These are phyloP conservation scores for Tarsius wallacei DNA, from an alignment of 2,797 vertebrate genomes.

Conservation along the genomic window DNA sequence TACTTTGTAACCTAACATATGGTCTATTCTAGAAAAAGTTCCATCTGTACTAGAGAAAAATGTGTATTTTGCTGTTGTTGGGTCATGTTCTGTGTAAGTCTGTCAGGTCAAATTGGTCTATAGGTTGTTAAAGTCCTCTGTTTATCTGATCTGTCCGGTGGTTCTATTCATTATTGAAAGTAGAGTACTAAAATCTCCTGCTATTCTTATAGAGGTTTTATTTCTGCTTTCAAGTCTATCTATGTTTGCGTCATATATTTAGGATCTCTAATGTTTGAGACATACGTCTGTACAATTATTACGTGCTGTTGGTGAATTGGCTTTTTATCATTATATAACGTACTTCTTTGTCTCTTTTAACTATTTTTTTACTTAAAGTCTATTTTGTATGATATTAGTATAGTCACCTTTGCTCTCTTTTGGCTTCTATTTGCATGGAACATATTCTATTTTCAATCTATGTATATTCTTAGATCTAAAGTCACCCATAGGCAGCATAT, in stretches of 20 bases:
- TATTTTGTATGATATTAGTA: constrained; percentile 10
- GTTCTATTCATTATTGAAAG: background rate
- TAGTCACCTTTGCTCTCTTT: background rate
- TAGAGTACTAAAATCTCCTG: background rate
- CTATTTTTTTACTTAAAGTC: background rate
- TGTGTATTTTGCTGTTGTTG: background rate
- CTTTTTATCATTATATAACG: background rate
- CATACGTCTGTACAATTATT: background rate
- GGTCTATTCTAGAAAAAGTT: background rate
- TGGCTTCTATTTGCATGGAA: background rate
- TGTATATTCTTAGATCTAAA: background rate
- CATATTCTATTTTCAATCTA: background rate
- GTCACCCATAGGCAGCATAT: background rate
- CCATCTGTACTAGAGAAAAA: background rate
- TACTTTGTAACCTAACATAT: background rate
- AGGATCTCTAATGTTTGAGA: background rate
- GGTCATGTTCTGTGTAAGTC: background rate
- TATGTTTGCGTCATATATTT: background rate
- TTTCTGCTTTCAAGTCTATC: background rate
- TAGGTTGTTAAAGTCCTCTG: background rate
- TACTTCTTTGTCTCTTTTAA: background rate
- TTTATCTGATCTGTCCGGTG: background rate
- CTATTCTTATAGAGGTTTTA: background rate
- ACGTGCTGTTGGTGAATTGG: background rate
- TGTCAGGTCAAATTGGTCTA: background rate